These are phyloP conservation scores for Tetrax tetrax DNA, from an alignment of 2,113 vertebrate genomes.

Conservation along the genomic window DNA sequence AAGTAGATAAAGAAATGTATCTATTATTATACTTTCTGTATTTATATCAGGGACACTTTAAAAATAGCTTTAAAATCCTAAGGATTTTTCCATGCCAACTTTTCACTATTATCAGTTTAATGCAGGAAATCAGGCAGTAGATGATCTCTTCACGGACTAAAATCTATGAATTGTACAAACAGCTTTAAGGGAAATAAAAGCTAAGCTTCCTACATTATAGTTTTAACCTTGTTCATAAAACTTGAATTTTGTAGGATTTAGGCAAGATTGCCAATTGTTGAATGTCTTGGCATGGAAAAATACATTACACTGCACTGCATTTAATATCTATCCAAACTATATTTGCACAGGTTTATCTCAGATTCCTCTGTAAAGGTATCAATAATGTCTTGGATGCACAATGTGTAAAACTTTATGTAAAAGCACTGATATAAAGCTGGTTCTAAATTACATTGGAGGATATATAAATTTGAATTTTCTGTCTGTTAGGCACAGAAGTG, in stretches of 20 bases:
- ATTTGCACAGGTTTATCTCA: neutral
- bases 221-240: constrained; percentile 9
- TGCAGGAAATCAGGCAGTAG: neutral
- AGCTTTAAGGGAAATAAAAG: neutral
- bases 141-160: neutral
- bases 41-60: neutral
- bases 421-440: neutral
- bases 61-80: neutral
- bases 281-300: neutral
- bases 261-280: neutral
- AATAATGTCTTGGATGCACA: neutral
- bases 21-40: neutral
- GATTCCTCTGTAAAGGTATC: neutral
- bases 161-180: neutral
- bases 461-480: neutral
- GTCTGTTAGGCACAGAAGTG: neutral
- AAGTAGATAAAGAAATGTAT: neutral
- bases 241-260: neutral
- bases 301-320: neutral
- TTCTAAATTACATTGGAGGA: neutral
- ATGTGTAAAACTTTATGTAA: neutral
- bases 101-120: neutral
- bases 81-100: neutral
- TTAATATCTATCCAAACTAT: neutral
- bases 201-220: neutral